Percentiles rank a stretch among this genome's conserved stretches.
Evolutionary conservation across 2,888 invertebrate genomes (phyloP).

Genomic region (Hoplodrina blanda): DNA sequence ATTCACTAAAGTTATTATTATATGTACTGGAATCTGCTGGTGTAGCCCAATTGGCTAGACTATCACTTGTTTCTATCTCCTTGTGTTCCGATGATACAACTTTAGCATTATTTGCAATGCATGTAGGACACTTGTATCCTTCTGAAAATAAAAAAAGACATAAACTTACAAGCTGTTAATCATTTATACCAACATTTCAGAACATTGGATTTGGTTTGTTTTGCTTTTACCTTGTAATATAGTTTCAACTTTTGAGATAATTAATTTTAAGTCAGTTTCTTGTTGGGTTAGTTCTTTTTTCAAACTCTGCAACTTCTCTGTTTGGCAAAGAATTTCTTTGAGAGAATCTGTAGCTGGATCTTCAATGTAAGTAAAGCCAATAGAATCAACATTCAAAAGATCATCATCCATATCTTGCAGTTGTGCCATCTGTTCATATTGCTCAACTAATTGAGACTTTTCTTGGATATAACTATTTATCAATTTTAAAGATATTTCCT

Average conservation of each 20-base stretch:
- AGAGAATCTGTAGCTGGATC: constrained; percentile 91
- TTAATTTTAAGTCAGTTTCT: constrained; percentile 91
- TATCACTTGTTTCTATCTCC: constrained; percentile 88
- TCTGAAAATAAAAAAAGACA: constrained; percentile 74
- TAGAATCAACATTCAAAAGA: constrained; percentile 90
- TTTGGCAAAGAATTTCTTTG: constrained; percentile 92
- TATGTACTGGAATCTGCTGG: constrained; percentile 84
- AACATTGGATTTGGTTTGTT: too few relatives aligned
- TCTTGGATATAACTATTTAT: constrained; percentile 93
- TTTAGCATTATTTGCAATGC: constrained; percentile 78
- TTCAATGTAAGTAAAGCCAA: constrained; percentile 92
- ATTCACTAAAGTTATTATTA: constrained; percentile 80
- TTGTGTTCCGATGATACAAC: constrained; percentile 81
- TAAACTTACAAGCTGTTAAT: not conserved
- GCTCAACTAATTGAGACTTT: constrained; percentile 92
- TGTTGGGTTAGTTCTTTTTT: constrained; percentile 92
- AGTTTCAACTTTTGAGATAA: constrained; percentile 81
- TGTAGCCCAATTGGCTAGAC: constrained; percentile 86
- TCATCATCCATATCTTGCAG: constrained; percentile 90
- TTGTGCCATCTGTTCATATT: constrained; percentile 93
- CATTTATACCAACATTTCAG: not conserved
- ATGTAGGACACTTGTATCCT: constrained; percentile 84
- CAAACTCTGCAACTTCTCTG: constrained; percentile 91
- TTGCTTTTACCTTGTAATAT: constrained; percentile 75
- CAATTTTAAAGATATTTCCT: constrained; percentile 94